Conservation (phyloP, 1,140 invertebrate genomes). For the Sesamia nonagrioides region DNA sequence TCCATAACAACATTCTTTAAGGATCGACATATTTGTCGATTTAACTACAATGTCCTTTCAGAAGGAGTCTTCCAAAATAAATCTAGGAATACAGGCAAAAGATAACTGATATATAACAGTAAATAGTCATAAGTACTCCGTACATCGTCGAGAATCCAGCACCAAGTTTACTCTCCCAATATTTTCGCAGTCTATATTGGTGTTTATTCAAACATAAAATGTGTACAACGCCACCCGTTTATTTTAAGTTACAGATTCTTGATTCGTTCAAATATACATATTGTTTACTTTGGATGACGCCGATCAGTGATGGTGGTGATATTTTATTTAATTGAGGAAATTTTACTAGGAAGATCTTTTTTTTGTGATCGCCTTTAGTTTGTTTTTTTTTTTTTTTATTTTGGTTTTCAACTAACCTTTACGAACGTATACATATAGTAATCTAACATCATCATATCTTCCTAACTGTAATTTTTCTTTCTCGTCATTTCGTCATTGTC, state of each 20-base stretch:
- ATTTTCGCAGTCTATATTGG: constrained; percentile 18
- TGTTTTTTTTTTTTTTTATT: too few species aligned
- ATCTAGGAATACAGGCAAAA: not conserved
- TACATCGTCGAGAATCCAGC: not conserved
- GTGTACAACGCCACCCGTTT: constrained; percentile 18
- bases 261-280: constrained; percentile 28
- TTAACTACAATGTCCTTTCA: too few species aligned
- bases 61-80: not conserved
- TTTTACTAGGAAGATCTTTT: too few species aligned
- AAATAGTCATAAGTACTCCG: not conserved
- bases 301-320: not conserved
- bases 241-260: constrained; percentile 24
- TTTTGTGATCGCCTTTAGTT: too few species aligned
- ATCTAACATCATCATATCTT: too few species aligned
- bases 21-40: too few species aligned
- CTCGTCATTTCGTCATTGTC: too few species aligned
- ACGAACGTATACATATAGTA: too few species aligned
- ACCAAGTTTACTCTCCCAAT: constrained; percentile 4
- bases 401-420: too few species aligned
- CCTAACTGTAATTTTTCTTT: too few species aligned
- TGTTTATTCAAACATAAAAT: constrained; percentile 27
- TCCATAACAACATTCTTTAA: too few species aligned
- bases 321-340: not conserved
- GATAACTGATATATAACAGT: not conserved
- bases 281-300: constrained; percentile 3